Evolutionary conservation across 1,140 invertebrate genomes (phyloP), one percentile per base, ranked within the genome.

Genomic region (Pseudobourletiella spinata): DNA sequence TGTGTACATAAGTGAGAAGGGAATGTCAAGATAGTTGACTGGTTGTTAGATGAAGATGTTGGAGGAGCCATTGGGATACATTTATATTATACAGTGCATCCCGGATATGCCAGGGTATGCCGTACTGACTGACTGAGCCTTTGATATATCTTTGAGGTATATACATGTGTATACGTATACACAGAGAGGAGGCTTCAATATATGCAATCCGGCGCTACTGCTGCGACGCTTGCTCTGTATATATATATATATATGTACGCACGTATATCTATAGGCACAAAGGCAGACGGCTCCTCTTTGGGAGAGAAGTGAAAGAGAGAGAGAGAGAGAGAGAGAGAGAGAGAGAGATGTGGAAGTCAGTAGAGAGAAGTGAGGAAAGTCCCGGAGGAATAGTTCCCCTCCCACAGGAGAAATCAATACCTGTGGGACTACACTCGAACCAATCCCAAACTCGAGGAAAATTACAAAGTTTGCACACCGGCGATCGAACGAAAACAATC

Each of bases 341-440:
- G 30, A 35, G 50, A 64, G 18, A 30, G 46, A 43, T 15, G 28
- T 18, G 20, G 29, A 51, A 61, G 39, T 46, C 25, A 57, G 48
- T 59, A 46, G 55, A 63, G 58, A 44, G 61, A 56, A 55, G 51
- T 61, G 42, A 52, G 56, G 44, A 61, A 54, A 63, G 44, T 66
- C 65, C 65, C 65, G 22, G 54, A 57, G 57, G 65, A 63, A 66
- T 66, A 44, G 42, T 51, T 66, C 57, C 64, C 64, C 67, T 69
- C 67, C 67, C 67, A 69, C 61, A 64, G 67, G 67, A 65, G 65
- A 67, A 70, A 70, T 70, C 68, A 65, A 70, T 70, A 70, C 68
- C 62, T 55, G 54, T 70, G 68, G 68, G 68, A 70, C 68, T 67
- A 69, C 62, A 61, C 61, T 46, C 35, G 55, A 64, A 64, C 61